Base-by-base conservation (phyloP, 2,888 invertebrate species). In the Spisula solida region DNA sequence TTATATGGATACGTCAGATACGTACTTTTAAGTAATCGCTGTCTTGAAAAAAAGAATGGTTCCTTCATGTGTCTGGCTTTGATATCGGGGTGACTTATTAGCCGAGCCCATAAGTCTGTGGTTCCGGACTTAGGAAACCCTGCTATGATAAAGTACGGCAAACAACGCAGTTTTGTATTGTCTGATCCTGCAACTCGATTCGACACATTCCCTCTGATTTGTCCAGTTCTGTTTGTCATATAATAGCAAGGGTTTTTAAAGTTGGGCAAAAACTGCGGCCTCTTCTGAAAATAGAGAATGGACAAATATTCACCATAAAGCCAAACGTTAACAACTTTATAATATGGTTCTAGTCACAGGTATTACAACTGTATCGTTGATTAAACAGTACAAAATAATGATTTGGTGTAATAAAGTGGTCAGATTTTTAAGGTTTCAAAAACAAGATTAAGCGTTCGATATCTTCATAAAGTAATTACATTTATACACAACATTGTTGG, bases 111-210 rank as follows among this genome's bases (percentile, higher is more conserved):
- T 12, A 95, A 90, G 78, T 95, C 95, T 0, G 95, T 94, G 82
- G 94, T 95, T 56, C 94, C 95, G 81, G 94, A 93, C 83, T 95
- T 95, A 10, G 95, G 95, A 84, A 94, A 94, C 20, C 95, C 95
- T 81, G 94, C 94, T 55, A 95, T 92, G 75, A 94, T 98, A 98
- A 96, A 99, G 97, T 94, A 99, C 97, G 90, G 99, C 99, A 97
- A 99, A 99, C 96, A 98, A 98, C 94, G 94, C 88, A 93, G 93
- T 66, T 90, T 18, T 14, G 79, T 31, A 31, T 14, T 16, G 1
- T 31, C 75, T 12, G 75, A 41, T 8, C 8, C 41, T 5, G 41
- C 16, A 4, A 25, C n/a, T 10, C 10, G 70, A 5, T 79, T 4
- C 8, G 79, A 41, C n/a, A 16, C n/a, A 14, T 79, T 25, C 4